These are phyloP conservation scores for Idaea biselata DNA, from an alignment of 2,888 invertebrate species.

Conservation along the genomic window DNA sequence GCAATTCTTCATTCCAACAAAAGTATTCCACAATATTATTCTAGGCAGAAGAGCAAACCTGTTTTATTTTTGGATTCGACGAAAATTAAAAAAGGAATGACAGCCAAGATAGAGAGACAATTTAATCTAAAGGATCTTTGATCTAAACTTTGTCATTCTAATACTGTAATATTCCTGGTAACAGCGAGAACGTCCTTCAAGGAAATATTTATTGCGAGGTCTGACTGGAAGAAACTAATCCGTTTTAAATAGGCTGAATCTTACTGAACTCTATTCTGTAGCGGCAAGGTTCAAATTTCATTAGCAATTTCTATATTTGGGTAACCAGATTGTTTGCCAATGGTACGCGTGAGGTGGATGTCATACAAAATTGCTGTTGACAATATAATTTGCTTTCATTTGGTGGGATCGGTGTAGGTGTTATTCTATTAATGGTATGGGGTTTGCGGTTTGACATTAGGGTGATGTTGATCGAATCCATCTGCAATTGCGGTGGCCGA, in stretches of 20 bases:
- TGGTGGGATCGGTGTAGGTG: constrained; percentile 29
- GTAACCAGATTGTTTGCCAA: constrained; percentile 2
- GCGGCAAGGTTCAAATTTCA: not conserved
- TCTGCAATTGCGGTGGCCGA: too few relatives aligned
- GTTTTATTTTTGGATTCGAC: not conserved
- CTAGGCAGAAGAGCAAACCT: not conserved
- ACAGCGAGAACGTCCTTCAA: constrained; percentile 13
- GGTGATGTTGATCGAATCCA: too few relatives aligned
- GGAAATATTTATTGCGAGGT: constrained; percentile 25
- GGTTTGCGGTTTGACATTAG: too few relatives aligned
- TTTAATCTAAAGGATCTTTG: not conserved
- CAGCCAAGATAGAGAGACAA: not conserved
- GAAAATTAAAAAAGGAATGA: not conserved
- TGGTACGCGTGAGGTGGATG: constrained; percentile 26
- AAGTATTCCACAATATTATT: not conserved
- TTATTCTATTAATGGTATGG: too few relatives aligned
- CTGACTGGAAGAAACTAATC: constrained; percentile 18
- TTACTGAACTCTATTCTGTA: not conserved
- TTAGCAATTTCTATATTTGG: constrained; percentile 2
- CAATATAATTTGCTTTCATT: constrained; percentile 51
- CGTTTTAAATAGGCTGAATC: constrained; percentile 20
- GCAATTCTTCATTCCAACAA: not conserved
- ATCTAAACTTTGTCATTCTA: constrained; percentile 2
- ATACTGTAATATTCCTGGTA: not conserved
- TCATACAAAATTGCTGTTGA: constrained; percentile 47